phyloP scores from a whole-genome alignment of 2,113 vertebrate species.

The Egretta garzetta region DNA sequence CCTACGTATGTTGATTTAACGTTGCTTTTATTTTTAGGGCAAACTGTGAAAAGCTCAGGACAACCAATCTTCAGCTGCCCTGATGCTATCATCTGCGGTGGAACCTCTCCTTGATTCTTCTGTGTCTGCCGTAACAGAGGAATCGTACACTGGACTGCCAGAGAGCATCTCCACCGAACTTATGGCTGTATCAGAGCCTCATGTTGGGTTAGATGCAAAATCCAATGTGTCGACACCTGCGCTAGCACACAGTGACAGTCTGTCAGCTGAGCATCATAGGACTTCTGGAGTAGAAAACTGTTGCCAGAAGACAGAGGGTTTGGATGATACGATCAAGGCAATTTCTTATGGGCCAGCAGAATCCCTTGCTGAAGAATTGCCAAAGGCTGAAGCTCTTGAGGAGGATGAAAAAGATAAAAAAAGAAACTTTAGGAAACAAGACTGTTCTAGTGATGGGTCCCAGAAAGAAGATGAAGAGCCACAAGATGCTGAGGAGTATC shows the following conservation, averaged over 20 bases:
- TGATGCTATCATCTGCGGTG: constrained; percentile 73
- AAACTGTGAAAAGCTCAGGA: constrained; percentile 33
- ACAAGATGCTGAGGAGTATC: constrained; percentile 9
- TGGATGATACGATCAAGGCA: background rate
- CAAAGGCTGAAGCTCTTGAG: background rate
- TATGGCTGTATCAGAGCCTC: constrained; percentile 23
- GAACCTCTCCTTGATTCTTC: constrained; percentile 48
- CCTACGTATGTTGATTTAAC: fast-evolving
- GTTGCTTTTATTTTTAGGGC: constrained; percentile 21
- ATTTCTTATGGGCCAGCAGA: background rate
- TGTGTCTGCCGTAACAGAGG: constrained; percentile 46
- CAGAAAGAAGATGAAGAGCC: background rate
- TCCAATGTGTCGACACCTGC: background rate
- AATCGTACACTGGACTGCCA: constrained; percentile 37
- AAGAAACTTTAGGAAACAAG: background rate
- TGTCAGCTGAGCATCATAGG: background rate
- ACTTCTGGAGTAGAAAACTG: background rate
- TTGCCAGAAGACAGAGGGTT: background rate
- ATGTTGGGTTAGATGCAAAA: constrained; percentile 13
- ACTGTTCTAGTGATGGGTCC: background rate
- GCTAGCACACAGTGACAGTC: background rate
- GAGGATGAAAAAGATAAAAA: background rate
- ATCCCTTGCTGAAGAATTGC: background rate
- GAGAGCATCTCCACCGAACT: constrained; percentile 24
- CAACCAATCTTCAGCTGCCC: constrained; percentile 6